These are phyloP conservation scores for Drosophila navojoa DNA, from an alignment of 1,140 invertebrate species.

Conservation along the genomic window DNA sequence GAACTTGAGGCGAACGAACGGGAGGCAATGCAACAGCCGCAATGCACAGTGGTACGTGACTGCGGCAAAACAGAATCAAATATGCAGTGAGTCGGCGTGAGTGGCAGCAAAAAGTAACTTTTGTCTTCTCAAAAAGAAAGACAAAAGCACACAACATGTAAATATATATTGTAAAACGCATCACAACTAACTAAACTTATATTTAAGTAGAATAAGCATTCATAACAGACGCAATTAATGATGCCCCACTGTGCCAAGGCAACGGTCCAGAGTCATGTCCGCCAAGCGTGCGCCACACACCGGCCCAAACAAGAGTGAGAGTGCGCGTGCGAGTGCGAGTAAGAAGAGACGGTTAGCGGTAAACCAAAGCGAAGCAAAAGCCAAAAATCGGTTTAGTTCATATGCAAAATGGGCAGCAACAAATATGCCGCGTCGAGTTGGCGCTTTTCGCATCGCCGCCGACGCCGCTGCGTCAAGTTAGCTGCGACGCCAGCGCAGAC, in stretches of 20 bases:
- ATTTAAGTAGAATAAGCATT: background rate
- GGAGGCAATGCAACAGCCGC: slow-evolving; percentile 18
- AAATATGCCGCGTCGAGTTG: slow-evolving; percentile 46
- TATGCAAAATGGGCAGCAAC: slow-evolving; percentile 47
- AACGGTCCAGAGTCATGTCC: slow-evolving; percentile 25
- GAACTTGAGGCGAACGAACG: slow-evolving; percentile 61
- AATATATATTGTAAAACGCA: background rate
- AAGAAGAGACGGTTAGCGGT: slow-evolving; percentile 24
- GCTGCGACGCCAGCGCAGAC: slow-evolving; percentile 7
- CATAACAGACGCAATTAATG: background rate
- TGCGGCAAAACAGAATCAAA: background rate
- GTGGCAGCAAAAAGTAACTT: too few relatives aligned
- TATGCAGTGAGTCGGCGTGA: background rate
- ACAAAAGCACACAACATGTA: too few relatives aligned
- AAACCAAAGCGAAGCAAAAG: slow-evolving; percentile 46
- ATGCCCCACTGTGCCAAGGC: slow-evolving; percentile 44
- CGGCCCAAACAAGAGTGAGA: slow-evolving; percentile 33
- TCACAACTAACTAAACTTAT: too few relatives aligned
- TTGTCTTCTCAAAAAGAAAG: too few relatives aligned
- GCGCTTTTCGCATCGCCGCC: slow-evolving; percentile 60
- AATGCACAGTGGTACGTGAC: slow-evolving; percentile 20
- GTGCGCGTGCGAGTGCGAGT: slow-evolving; percentile 31
- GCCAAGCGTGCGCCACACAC: slow-evolving; percentile 17
- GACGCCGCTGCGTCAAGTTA: slow-evolving; percentile 17
- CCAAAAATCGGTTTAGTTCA: slow-evolving; percentile 46